Conservation (phyloP, 2,797 vertebrate species). For the Tiaroga cobitis region DNA sequence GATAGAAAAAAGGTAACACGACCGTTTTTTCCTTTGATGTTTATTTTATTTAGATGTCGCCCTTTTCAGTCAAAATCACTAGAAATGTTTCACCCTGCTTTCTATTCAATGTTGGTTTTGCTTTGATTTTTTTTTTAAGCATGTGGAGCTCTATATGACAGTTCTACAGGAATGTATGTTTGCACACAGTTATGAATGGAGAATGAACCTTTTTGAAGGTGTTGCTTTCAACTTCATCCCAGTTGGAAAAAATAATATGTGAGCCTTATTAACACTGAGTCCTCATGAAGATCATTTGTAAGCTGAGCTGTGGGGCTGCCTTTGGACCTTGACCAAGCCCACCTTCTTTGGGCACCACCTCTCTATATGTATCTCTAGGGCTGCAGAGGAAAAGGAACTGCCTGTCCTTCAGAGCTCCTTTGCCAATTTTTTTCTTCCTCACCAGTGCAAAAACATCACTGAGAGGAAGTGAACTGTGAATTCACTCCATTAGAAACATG, state of each 20-base stretch:
- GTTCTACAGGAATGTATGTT: constrained; percentile 52
- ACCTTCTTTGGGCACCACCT: constrained; percentile 34
- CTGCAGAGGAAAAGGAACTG: constrained; percentile 14
- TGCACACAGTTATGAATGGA: constrained; percentile 64
- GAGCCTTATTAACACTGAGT: constrained; percentile 56
- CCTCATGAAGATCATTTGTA: constrained; percentile 51
- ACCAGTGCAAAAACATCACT: not conserved
- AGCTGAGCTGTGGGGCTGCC: constrained; percentile 37
- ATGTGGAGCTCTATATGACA: constrained; percentile 34
- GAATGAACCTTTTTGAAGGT: constrained; percentile 63
- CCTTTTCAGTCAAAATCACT: constrained; percentile 35
- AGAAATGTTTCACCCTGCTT: constrained; percentile 27
- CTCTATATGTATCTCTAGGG: constrained; percentile 28
- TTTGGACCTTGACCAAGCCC: constrained; percentile 48
- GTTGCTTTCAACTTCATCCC: constrained; percentile 59
- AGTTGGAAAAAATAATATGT: constrained; percentile 64
- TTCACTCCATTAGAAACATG: not conserved
- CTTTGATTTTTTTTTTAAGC: constrained; percentile 30
- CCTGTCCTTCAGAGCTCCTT: constrained; percentile 25
- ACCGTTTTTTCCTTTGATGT: constrained; percentile 36
- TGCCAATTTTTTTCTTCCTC: constrained; percentile 23
- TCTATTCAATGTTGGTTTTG: constrained; percentile 48
- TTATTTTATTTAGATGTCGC: constrained; percentile 49
- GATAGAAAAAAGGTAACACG: constrained; percentile 4
- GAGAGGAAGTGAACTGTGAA: constrained; percentile 3